phyloP scores from a whole-genome alignment of 2,113 vertebrate genomes.

The Apeltes quadracus region DNA sequence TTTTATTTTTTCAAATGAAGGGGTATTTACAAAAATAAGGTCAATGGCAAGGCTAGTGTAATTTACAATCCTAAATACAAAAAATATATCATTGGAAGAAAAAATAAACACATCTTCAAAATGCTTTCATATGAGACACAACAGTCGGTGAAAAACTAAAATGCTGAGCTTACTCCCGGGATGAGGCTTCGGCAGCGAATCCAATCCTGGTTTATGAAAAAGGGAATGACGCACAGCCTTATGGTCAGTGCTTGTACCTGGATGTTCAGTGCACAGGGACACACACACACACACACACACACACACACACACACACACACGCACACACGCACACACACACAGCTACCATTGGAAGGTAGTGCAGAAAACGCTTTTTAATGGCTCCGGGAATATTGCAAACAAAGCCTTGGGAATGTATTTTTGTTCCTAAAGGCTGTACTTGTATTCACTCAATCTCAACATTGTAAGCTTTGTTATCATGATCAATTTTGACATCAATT shows the following conservation, averaged over 20 bases:
- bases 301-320: conserved; percentile 27
- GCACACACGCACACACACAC: conserved; percentile 8
- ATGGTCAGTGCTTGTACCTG: conserved; percentile 59
- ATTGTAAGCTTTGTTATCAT: neutral
- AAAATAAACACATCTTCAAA: conserved; percentile 73
- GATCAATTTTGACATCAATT: neutral
- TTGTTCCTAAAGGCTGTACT: conserved; percentile 28
- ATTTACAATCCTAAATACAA: conserved; percentile 74
- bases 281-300: conserved; percentile 23
- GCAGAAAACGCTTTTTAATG: conserved; percentile 35
- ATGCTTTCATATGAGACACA: conserved; percentile 53
- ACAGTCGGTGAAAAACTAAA: conserved; percentile 28
- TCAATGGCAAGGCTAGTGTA: conserved; percentile 67
- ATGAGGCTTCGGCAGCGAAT: conserved; percentile 29
- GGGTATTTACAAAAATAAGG: conserved; percentile 64
- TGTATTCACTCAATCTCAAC: neutral
- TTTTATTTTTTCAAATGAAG: conserved; percentile 78
- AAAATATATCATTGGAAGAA: conserved; percentile 69
- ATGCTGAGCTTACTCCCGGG: conserved; percentile 26
- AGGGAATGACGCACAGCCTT: conserved; percentile 23
- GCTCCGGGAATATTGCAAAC: conserved; percentile 37
- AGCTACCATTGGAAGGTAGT: conserved; percentile 31
- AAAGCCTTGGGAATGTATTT: conserved; percentile 42
- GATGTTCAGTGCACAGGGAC: conserved; percentile 56
- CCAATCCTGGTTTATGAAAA: conserved; percentile 23